These are phyloP conservation scores for Hydrozoanthus tunicans DNA, from an alignment of 64 coral and sea anemone genomes.

Conservation along the genomic window DNA sequence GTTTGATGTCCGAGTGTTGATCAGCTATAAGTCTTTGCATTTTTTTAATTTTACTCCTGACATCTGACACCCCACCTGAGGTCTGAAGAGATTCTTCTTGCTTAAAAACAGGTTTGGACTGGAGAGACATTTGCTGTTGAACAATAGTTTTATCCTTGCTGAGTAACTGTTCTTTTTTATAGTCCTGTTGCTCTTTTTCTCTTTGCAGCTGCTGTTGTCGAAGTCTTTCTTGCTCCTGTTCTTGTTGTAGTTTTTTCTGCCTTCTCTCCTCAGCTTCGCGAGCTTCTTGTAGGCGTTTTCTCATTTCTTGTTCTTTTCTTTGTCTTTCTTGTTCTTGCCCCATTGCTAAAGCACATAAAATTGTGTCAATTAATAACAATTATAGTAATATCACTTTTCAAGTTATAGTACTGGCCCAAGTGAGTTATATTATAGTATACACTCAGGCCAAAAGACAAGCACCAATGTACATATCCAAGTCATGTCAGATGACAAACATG, in stretches of 20 bases:
- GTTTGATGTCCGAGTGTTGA: constrained; percentile 36
- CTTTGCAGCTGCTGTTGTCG: constrained; percentile 10
- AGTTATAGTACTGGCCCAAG: too few species aligned
- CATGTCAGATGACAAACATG: too few species aligned
- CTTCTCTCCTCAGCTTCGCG: constrained; percentile 74
- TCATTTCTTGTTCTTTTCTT: constrained; percentile 88
- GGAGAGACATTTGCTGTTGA: constrained; percentile 80
- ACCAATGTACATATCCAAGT: too few species aligned
- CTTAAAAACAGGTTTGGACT: constrained; percentile 28
- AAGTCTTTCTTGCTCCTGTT: constrained; percentile 22
- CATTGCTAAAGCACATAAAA: constrained; percentile 73
- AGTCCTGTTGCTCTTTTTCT: constrained; percentile 57
- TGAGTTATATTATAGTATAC: too few species aligned
- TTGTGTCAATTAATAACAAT: neutral
- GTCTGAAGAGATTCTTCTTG: constrained; percentile 13
- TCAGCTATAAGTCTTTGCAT: constrained; percentile 50
- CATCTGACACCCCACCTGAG: neutral
- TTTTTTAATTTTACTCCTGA: constrained; percentile 29
- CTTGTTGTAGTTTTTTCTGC: constrained; percentile 6
- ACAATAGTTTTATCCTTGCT: constrained; percentile 79
- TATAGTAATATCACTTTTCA: too few species aligned
- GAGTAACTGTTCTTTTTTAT: constrained; percentile 78
- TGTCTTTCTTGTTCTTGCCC: constrained; percentile 89
- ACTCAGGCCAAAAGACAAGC: too few species aligned
- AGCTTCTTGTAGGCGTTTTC: constrained; percentile 72